These are phyloP conservation scores for Empidonax alnorum DNA, from an alignment of 2,113 vertebrate species.

Conservation along the genomic window DNA sequence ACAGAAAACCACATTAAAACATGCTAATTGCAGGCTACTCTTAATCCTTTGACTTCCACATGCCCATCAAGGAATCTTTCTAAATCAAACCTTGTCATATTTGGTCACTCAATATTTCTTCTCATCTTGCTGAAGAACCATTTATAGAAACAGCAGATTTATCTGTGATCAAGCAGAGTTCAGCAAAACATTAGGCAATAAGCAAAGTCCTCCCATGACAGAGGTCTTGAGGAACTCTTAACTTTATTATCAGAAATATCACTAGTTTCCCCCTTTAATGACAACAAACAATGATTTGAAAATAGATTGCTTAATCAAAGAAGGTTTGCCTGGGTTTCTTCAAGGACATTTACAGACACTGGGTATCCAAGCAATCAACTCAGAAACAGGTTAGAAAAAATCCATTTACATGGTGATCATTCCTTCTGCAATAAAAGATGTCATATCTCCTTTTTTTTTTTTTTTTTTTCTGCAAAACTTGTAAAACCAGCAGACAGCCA, in stretches of 20 bases:
- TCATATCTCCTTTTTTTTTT: accelerated
- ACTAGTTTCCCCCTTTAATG: not conserved
- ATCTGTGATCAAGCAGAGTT: not conserved
- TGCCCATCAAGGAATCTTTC: not conserved
- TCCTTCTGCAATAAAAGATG: not conserved
- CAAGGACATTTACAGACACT: not conserved
- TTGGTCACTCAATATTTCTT: conserved; percentile 18
- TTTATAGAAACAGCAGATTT: not conserved
- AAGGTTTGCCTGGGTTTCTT: not conserved
- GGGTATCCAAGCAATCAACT: not conserved
- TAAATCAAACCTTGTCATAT: not conserved
- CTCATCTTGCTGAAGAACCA: not conserved
- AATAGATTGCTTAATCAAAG: not conserved
- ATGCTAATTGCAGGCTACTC: not conserved
- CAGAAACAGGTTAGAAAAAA: not conserved
- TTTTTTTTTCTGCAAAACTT: not conserved
- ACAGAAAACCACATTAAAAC: not conserved
- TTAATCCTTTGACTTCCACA: not conserved
- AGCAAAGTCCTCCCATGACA: not conserved
- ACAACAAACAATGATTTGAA: not conserved
- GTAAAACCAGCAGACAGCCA: not conserved
- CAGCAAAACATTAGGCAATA: not conserved
- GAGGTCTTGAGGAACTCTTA: not conserved
- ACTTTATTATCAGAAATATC: not conserved
- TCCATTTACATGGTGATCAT: not conserved